A percentile compares a stretch with the other conserved stretches of the same genome.
These are phyloP conservation scores for Semicossyphus pulcher DNA, from an alignment of 2,113 vertebrate genomes.

Conservation along the genomic window DNA sequence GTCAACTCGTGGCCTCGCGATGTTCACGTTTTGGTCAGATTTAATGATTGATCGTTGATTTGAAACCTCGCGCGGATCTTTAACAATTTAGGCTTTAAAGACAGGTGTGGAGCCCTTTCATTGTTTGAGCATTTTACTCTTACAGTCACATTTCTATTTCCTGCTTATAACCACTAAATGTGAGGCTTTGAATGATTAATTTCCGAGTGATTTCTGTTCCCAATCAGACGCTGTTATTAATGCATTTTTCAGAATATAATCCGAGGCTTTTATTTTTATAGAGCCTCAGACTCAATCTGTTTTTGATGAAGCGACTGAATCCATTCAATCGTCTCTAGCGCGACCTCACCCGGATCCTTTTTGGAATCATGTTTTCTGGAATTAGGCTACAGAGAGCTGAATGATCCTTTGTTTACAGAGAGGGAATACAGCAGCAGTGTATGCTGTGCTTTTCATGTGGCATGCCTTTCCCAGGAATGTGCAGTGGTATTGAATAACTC, in stretches of 20 bases:
- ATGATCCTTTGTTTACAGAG: conserved; percentile 82
- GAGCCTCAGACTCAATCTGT: conserved; percentile 21
- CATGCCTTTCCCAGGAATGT: conserved; percentile 25
- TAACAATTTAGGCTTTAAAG: not conserved
- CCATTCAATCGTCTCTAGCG: conserved; percentile 75
- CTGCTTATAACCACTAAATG: not conserved
- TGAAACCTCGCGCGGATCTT: not conserved
- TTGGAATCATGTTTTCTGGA: conserved; percentile 75
- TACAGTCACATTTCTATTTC: not conserved
- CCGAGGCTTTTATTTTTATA: not conserved
- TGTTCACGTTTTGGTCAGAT: not conserved
- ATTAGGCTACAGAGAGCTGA: conserved; percentile 68
- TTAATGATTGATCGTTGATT: conserved; percentile 16
- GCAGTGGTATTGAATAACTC: conserved; percentile 14
- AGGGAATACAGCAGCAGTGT: conserved; percentile 27
- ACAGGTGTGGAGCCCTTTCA: conserved; percentile 49
- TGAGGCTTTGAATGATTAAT: not conserved
- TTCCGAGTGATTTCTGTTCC: not conserved
- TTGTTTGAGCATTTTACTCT: conserved; percentile 39
- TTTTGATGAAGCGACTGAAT: conserved; percentile 44
- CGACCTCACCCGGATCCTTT: conserved; percentile 82
- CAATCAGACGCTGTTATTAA: not conserved
- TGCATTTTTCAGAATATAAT: not conserved
- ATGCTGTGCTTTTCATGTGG: conserved; percentile 29
- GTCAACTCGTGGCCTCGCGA: conserved; percentile 25